Evolutionary conservation across 1,140 invertebrate species (phyloP).

Genomic region (Ridgeia piscesae): DNA sequence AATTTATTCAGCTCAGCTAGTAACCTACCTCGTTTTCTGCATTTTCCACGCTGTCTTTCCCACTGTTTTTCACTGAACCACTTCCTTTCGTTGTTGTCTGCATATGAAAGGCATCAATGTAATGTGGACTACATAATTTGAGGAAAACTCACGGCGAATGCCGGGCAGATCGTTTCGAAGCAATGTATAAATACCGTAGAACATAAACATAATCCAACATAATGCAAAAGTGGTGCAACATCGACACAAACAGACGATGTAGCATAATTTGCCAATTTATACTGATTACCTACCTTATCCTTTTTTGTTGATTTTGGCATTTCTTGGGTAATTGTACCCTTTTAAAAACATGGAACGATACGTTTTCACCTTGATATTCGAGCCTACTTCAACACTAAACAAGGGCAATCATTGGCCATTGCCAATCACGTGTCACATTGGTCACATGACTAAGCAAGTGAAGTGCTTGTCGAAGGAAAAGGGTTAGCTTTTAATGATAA

Average conservation of each 20-base stretch:
- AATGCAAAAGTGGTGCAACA: not conserved
- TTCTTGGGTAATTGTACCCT: conserved; percentile 21
- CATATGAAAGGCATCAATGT: conserved; percentile 39
- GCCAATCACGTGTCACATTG: conserved; percentile 11
- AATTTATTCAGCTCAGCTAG: conserved; percentile 25
- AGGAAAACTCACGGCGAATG: not conserved
- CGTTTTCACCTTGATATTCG: conserved; percentile 16
- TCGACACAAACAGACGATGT: not conserved
- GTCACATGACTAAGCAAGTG: not conserved
- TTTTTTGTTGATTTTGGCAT: conserved; percentile 22
- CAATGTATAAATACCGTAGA: conserved; percentile 7
- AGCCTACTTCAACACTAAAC: conserved; percentile 20
- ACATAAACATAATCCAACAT: not conserved
- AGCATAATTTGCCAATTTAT: conserved; percentile 10
- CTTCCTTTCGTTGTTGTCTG: conserved; percentile 60
- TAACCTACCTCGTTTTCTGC: conserved; percentile 58
- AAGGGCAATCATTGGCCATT: conserved; percentile 14
- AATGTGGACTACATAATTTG: conserved; percentile 14
- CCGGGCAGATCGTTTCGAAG: not conserved
- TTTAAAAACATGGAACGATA: not conserved
- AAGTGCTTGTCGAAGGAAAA: not conserved
- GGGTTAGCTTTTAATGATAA: not conserved
- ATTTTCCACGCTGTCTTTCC: conserved; percentile 55
- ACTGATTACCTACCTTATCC: conserved; percentile 9
- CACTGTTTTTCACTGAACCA: conserved; percentile 59